These are phyloP conservation scores for Pinna nobilis DNA, from an alignment of 1,140 invertebrate species.

Conservation along the genomic window DNA sequence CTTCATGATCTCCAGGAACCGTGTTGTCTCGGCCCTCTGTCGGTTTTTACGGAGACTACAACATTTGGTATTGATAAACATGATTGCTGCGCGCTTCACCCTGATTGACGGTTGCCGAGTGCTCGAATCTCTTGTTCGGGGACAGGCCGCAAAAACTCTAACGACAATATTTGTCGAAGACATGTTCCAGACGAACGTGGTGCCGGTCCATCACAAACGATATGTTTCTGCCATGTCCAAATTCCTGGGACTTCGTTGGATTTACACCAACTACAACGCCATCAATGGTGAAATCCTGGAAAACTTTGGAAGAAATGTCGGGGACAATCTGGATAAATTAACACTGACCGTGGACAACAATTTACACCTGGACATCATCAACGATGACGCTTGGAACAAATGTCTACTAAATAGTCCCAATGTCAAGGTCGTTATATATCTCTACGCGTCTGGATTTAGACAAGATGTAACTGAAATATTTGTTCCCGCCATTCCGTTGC, in stretches of 20 bases:
- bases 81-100: slow-evolving; percentile 39
- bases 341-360: slow-evolving; percentile 44
- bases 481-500: slow-evolving; percentile 40
- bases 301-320: slow-evolving; percentile 32
- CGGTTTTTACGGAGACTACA: slow-evolving; percentile 45
- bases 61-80: slow-evolving; percentile 30
- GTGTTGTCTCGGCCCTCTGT: slow-evolving; percentile 40
- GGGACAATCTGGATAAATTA: slow-evolving; percentile 30
- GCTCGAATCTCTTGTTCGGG: slow-evolving; percentile 42
- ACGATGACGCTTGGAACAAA: slow-evolving; percentile 36
- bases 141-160: slow-evolving; percentile 29
- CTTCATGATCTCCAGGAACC: slow-evolving; percentile 42
- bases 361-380: slow-evolving; percentile 38
- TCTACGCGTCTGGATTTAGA: slow-evolving; percentile 43
- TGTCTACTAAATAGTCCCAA: slow-evolving; percentile 26
- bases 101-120: slow-evolving; percentile 51
- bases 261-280: slow-evolving; percentile 50
- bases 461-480: slow-evolving; percentile 36
- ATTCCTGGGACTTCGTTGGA: slow-evolving; percentile 29
- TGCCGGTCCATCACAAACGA: slow-evolving; percentile 31
- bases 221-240: slow-evolving; percentile 40
- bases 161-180: slow-evolving; percentile 47
- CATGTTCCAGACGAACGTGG: slow-evolving; percentile 46
- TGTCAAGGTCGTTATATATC: slow-evolving; percentile 35
- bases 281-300: slow-evolving; percentile 39